Evolutionary conservation across 2,888 invertebrate genomes (phyloP), one percentile per base, ranked within the genome.

Genomic region (Troilus luridus): DNA sequence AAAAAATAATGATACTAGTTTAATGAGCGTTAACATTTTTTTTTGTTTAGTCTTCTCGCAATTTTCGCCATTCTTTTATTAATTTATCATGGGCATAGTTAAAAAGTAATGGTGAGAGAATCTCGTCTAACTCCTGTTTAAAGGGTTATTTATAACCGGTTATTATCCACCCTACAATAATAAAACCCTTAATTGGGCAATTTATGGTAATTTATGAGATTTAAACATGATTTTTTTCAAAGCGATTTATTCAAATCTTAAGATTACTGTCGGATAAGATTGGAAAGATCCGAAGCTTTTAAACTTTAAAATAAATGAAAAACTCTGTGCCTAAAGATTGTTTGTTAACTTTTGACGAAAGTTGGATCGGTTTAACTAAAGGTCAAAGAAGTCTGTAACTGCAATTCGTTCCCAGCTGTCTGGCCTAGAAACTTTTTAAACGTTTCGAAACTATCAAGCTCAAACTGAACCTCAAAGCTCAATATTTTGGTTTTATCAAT

Each of bases 321-420:
- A 77, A 17, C 41, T 10, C 72, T 77, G 19, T 77, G 17, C 11
- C 41, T 77, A 41, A 41, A 77, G 72, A 77, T 41, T 77, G 41
- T 41, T 77, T 41, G 41, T 41, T 41, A 41, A 77, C 72, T 41
- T 17, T 41, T 77, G 8, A 77, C 17, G 41, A 77, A 77, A 77
- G 72, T 77, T 77, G 41, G 41, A 77, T 77, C 72, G 1, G 17
- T 77, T 27, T 77, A 77, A 77, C 72, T 77, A 77, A 41, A 77
- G 72, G 14, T 41, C 41, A 41, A 77, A 77, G 72, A 41, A 17
- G 41, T 77, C 72, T 67, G 67, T 24, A 67, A 77, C 27, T 77
- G 72, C 41, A 27, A 77, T 77, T 77, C 17, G 72, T 17, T 41
- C 17, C 0, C 72, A 41, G 72, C 72, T 41, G 72, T 19, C 41